These are phyloP conservation scores for Drosophila pegasa DNA, from an alignment of 2,888 invertebrate genomes.

Conservation along the genomic window DNA sequence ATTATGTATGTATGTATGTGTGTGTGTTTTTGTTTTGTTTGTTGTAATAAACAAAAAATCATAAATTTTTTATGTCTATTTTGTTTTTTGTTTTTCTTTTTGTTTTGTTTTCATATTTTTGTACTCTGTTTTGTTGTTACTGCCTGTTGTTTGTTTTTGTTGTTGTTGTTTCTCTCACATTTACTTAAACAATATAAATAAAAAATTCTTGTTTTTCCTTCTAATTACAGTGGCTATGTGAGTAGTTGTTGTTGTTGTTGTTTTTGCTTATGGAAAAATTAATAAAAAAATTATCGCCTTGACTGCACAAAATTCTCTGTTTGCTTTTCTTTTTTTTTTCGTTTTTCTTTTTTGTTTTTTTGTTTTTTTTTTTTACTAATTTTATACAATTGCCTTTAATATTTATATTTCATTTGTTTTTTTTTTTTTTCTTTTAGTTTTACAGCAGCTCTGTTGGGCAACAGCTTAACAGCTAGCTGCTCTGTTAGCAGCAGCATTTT, in stretches of 20 bases:
- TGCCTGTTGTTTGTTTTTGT: constrained; percentile 54
- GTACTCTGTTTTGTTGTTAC: constrained; percentile 73
- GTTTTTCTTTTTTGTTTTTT: neutral
- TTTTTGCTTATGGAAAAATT: constrained; percentile 37
- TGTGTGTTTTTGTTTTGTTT: constrained; percentile 33
- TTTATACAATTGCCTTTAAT: constrained; percentile 46
- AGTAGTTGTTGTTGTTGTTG: constrained; percentile 29
- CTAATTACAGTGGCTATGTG: constrained; percentile 69
- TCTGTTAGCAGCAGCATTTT: no score
- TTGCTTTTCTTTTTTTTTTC: neutral
- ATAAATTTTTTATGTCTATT: constrained; percentile 72
- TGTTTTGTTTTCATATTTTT: constrained; percentile 5
- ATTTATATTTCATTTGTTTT: constrained; percentile 31
- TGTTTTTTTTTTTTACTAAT: constrained; percentile 43
- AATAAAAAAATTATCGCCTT: constrained; percentile 11
- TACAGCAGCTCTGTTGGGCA: constrained; percentile 2
- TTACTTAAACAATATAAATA: constrained; percentile 57
- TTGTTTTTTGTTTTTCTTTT: constrained; percentile 64
- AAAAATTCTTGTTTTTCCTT: constrained; percentile 45
- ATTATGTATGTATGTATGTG: constrained; percentile 34
- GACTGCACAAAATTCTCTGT: constrained; percentile 55
- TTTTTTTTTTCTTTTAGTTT: constrained; percentile 30
- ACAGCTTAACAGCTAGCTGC: constrained; percentile 15
- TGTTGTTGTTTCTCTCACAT: constrained; percentile 37
- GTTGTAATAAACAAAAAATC: constrained; percentile 60